These are phyloP conservation scores for Chelonus insularis DNA, from an alignment of 1,140 invertebrate genomes.

Conservation along the genomic window DNA sequence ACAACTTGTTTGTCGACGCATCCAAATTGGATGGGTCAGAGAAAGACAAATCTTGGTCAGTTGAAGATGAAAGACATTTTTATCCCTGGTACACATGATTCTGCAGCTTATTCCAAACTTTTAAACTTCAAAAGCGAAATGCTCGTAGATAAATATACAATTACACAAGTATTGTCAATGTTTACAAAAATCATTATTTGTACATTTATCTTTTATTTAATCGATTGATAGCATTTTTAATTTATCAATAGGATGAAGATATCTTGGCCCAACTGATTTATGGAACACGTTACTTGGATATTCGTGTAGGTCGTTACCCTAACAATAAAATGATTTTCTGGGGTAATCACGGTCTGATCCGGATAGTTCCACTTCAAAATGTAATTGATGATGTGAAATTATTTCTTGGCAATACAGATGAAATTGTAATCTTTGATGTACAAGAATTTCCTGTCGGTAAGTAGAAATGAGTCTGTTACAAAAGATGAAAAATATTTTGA, in stretches of 20 bases:
- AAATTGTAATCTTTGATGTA: constrained; percentile 68
- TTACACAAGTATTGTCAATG: constrained; percentile 58
- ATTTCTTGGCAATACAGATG: constrained; percentile 65
- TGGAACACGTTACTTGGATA: constrained; percentile 65
- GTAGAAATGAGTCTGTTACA: constrained; percentile 23
- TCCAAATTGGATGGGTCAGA: constrained; percentile 67
- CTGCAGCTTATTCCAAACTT: constrained; percentile 63
- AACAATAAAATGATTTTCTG: constrained; percentile 55
- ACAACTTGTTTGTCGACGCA: constrained; percentile 58
- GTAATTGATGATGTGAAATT: constrained; percentile 61
- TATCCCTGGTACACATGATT: constrained; percentile 69
- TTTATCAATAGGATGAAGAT: constrained; percentile 60
- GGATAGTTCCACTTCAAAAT: constrained; percentile 55
- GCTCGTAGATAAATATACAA: constrained; percentile 56
- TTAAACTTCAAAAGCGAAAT: constrained; percentile 46
- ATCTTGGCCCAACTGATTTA: constrained; percentile 64
- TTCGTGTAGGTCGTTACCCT: constrained; percentile 63
- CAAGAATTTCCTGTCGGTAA: constrained; percentile 66
- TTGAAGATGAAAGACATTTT: constrained; percentile 61
- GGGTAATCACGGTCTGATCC: constrained; percentile 63
- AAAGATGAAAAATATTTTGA: constrained; percentile 6
- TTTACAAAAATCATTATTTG: neutral
- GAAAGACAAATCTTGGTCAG: constrained; percentile 48
- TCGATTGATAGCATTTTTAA: neutral
- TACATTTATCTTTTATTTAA: neutral